phyloP scores from a whole-genome alignment of 2,888 invertebrate genomes.

The Nipponacmea schrenckii region DNA sequence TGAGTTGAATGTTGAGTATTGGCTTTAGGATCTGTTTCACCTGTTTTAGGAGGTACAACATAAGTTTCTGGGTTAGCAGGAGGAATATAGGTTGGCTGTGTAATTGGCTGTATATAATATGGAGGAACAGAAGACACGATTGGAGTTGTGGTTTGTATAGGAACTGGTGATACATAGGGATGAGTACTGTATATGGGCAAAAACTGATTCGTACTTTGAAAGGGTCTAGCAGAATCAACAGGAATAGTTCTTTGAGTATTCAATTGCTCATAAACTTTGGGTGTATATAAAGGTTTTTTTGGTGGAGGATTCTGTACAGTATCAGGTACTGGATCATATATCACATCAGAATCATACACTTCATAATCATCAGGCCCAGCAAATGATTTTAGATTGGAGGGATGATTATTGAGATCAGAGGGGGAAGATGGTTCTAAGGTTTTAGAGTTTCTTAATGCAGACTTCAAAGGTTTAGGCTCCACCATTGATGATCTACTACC shows the following conservation, averaged over 20 bases:
- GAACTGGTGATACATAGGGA: not conserved
- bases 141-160: not conserved
- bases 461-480: not conserved
- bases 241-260: not conserved
- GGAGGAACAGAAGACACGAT: not conserved
- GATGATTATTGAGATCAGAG: conserved; percentile 5
- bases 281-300: not conserved
- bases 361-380: not conserved
- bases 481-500: not conserved
- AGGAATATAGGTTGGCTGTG: not conserved
- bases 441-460: not conserved
- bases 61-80: not conserved
- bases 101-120: not conserved
- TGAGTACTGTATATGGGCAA: not conserved
- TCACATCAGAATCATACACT: not conserved
- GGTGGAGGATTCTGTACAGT: not conserved
- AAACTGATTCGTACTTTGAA: not conserved
- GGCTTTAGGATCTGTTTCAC: no score
- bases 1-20: not conserved
- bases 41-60: no score
- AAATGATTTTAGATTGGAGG: not conserved
- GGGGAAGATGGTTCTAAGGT: not conserved
- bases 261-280: not conserved
- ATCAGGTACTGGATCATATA: conserved; percentile 1
- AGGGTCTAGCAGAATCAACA: not conserved